Evolutionary conservation across 2,797 vertebrate species (phyloP), one percentile per base, ranked within the genome.

Genomic region (Liasis olivaceus): DNA sequence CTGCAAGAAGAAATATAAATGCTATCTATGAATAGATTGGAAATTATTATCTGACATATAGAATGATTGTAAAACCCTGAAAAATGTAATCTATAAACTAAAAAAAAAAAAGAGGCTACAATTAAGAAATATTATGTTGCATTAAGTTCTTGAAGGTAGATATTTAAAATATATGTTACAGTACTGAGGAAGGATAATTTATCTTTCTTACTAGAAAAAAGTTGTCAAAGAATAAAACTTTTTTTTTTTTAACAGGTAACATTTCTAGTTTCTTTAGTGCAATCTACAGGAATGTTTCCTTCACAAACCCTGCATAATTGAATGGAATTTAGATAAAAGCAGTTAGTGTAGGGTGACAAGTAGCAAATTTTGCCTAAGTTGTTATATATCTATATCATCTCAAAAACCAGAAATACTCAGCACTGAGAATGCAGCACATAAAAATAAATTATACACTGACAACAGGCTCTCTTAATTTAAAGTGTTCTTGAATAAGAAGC

Each of bases 81-180:
- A 64, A 95, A 90, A 87, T 87, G n/a, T 92, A 93, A 95, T 92
- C 88, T 17, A 88, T 94, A 72, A 94, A 89, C 51, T 64, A 94
- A 93, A 89, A 66, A 13, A 89, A 66, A 13, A 64, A 96, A 96
- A 92, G 20, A 94, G 92, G 12, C 85, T 95, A 91, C 95, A 89
- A 95, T 94, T 95, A 96, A 90, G 91, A 94, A 95, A 94, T 89
- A 69, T 91, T 92, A 94, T 90, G 93, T 91, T 95, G 90, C 56
- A 92, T 93, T 69, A 94, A 95, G 92, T 28, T 47, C 95, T 92
- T 0, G 0, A 91, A 28, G 95, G 92, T 69, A 96, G 84, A 91
- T 93, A 94, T 93, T 92, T 93, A 92, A 91, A 89, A 86, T 93
- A 87, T 60, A 86, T 54, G 63, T 90, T 87, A 87, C 5, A 5